Percentiles rank a stretch among this genome's conserved stretches.
These are phyloP conservation scores for Drosophila paulistorum DNA, from an alignment of 1,140 invertebrate species.

Conservation along the genomic window DNA sequence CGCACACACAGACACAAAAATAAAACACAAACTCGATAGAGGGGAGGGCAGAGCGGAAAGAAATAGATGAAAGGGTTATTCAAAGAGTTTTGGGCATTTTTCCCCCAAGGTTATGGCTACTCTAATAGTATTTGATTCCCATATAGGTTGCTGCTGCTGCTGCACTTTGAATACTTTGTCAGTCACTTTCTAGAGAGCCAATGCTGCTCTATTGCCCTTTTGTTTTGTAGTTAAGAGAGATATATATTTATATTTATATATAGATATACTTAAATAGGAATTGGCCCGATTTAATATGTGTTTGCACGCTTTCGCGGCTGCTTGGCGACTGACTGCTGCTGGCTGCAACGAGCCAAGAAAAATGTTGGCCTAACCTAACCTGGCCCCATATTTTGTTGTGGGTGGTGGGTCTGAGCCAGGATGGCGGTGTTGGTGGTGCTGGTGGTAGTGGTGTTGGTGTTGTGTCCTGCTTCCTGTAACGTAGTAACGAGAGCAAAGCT, in stretches of 20 bases:
- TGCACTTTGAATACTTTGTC: not conserved
- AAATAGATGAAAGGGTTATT: not conserved
- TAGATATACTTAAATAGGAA: slow-evolving; percentile 15
- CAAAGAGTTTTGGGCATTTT: slow-evolving; percentile 42
- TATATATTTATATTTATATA: not conserved
- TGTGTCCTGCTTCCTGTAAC: slow-evolving; percentile 63
- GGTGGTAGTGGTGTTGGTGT: slow-evolving; percentile 15
- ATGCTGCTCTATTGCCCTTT: not conserved
- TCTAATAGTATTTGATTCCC: not conserved
- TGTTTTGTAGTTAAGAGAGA: not conserved
- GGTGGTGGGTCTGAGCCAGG: slow-evolving; percentile 16
- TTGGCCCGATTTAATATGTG: slow-evolving; percentile 47
- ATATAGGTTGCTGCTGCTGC: not conserved
- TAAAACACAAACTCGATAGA: slow-evolving; percentile 21
- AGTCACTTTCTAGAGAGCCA: not conserved
- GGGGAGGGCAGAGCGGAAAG: too few species aligned
- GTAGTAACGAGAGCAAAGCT: slow-evolving; percentile 72
- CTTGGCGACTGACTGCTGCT: slow-evolving; percentile 63
- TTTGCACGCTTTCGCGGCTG: slow-evolving; percentile 62
- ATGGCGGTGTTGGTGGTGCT: not conserved
- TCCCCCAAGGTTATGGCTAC: not conserved
- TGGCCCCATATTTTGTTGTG: slow-evolving; percentile 16
- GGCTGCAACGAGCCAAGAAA: slow-evolving; percentile 46
- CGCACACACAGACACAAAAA: slow-evolving; percentile 25
- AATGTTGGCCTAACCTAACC: slow-evolving; percentile 38